Percentiles rank a stretch among this genome's conserved stretches.
These are phyloP conservation scores for Metaphire vulgaris DNA, from an alignment of 1,140 invertebrate genomes.

Conservation along the genomic window DNA sequence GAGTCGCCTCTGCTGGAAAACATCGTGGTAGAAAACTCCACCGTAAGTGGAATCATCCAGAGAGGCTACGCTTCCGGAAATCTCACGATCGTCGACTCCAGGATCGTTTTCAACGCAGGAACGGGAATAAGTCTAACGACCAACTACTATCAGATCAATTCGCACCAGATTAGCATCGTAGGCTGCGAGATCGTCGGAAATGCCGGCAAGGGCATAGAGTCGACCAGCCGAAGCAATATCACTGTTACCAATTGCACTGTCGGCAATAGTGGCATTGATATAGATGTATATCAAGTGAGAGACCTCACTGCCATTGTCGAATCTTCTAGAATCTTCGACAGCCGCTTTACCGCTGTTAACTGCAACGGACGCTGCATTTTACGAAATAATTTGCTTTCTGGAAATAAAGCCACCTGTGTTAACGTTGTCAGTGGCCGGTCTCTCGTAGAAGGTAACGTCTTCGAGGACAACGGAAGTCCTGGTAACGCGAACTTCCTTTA, in stretches of 20 bases:
- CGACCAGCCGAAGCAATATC: background rate
- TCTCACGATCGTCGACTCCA: background rate
- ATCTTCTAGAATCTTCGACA: background rate
- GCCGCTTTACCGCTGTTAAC: background rate
- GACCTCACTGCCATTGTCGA: background rate
- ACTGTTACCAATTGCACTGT: background rate
- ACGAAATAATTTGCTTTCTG: background rate
- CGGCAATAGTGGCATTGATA: background rate
- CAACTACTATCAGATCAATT: background rate
- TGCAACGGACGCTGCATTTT: background rate
- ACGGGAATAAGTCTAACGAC: background rate
- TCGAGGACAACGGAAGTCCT: background rate
- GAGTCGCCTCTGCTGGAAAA: background rate
- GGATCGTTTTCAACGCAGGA: background rate
- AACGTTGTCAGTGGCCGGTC: background rate
- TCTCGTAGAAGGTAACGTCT: background rate
- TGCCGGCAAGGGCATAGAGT: background rate
- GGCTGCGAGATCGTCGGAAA: background rate
- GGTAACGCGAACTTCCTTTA: background rate
- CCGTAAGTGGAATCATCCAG: background rate
- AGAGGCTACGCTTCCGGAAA: background rate
- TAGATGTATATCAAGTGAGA: background rate
- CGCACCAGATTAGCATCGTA: background rate
- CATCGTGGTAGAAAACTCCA: background rate
- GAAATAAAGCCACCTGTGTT: background rate